A percentile compares a stretch with the other conserved stretches of the same genome.
These are phyloP conservation scores for Cheilosia pagana DNA, from an alignment of 2,888 invertebrate species.

Conservation along the genomic window DNA sequence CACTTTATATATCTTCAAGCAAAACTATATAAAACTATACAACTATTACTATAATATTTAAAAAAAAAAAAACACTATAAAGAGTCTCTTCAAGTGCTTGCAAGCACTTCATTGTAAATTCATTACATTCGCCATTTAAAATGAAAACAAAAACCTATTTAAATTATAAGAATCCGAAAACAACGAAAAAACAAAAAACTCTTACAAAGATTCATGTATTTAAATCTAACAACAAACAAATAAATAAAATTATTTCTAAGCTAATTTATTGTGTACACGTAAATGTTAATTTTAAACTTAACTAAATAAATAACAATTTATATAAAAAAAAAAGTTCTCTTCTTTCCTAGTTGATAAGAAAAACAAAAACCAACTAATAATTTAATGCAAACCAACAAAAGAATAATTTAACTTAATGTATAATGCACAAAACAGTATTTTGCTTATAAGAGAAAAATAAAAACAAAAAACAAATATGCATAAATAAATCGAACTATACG, in stretches of 20 bases:
- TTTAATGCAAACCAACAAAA: conserved; percentile 40
- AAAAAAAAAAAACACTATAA: conserved; percentile 30
- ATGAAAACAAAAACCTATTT: conserved; percentile 17
- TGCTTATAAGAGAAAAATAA: conserved; percentile 67
- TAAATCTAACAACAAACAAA: conserved; percentile 47
- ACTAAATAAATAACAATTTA: conserved; percentile 23
- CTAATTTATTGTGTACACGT: conserved; percentile 70
- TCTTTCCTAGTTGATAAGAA: conserved; percentile 59
- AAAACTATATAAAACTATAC: conserved; percentile 4
- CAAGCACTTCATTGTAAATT: conserved; percentile 67
- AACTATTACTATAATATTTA: conserved; percentile 8
- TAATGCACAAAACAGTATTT: conserved; percentile 76
- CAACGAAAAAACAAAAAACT: conserved; percentile 20
- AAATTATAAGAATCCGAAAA: conserved; percentile 38
- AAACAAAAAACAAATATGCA: conserved; percentile 14
- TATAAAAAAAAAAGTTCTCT: conserved; percentile 39
- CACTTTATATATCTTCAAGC: conserved; percentile 12
- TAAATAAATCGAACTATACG: conserved; percentile 26
- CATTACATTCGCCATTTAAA: conserved; percentile 70
- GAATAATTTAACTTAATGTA: conserved; percentile 57
- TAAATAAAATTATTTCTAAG: conserved; percentile 56
- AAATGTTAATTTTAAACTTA: conserved; percentile 50
- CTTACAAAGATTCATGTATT: conserved; percentile 62
- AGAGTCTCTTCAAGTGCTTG: conserved; percentile 32
- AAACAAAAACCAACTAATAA: conserved; percentile 46